phyloP scores from a whole-genome alignment of 2,888 invertebrate genomes.

The Oeneis ivallda region DNA sequence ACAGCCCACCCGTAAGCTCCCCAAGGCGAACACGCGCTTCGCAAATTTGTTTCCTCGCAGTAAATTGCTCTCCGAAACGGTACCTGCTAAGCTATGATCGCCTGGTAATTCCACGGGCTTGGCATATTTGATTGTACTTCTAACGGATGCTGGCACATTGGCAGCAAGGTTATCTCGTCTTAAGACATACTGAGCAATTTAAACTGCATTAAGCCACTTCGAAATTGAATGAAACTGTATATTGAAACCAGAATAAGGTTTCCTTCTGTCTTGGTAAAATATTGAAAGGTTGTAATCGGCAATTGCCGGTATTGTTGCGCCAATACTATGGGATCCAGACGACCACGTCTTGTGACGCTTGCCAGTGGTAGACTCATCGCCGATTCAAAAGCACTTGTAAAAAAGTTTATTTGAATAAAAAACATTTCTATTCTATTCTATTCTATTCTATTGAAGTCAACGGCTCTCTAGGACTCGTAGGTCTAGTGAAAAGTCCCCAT shows the following conservation, averaged over 20 bases:
- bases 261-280: neutral
- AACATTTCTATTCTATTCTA: too few species aligned
- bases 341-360: too few species aligned
- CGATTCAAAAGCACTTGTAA: too few species aligned
- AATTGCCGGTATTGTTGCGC: too few species aligned
- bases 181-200: neutral
- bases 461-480: too few species aligned
- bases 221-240: neutral
- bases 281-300: neutral
- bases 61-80: constrained; percentile 56
- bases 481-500: too few species aligned
- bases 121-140: constrained; percentile 39
- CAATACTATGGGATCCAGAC: too few species aligned
- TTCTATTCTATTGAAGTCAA: too few species aligned
- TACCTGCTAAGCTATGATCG: constrained; percentile 53
- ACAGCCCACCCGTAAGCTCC: constrained; percentile 70
- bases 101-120: constrained; percentile 45
- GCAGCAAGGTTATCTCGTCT: constrained; percentile 15
- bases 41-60: constrained; percentile 46
- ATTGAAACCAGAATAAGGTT: neutral
- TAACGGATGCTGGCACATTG: constrained; percentile 39
- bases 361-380: too few species aligned
- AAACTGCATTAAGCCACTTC: neutral
- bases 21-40: constrained; percentile 69
- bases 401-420: too few species aligned